A percentile compares a stretch with the other conserved stretches of the same genome.
These are phyloP conservation scores for Aegypius monachus DNA, from an alignment of 2,113 vertebrate species.

Conservation along the genomic window DNA sequence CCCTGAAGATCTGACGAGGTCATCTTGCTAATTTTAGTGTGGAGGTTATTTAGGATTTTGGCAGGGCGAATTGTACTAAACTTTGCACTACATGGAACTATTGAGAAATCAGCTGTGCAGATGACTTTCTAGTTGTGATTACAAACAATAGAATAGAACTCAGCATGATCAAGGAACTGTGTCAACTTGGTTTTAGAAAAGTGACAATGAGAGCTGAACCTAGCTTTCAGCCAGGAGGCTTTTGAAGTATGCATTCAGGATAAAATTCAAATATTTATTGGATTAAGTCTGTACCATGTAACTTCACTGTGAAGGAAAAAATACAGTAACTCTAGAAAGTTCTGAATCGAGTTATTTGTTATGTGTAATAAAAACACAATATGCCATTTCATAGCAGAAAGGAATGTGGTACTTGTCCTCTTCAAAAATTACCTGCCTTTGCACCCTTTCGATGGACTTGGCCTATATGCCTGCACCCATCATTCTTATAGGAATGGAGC, in stretches of 20 bases:
- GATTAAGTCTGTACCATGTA: not conserved
- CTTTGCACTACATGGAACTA: not conserved
- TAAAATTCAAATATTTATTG: not conserved
- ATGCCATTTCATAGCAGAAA: not conserved
- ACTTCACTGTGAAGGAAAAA: not conserved
- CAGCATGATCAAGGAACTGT: not conserved
- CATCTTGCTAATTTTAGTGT: constrained; percentile 28
- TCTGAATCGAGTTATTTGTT: not conserved
- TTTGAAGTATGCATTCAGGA: not conserved
- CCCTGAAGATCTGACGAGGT: not conserved
- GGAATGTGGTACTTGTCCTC: not conserved
- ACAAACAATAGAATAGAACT: not conserved
- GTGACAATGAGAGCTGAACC: not conserved
- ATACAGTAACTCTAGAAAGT: not conserved
- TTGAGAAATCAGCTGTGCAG: not conserved
- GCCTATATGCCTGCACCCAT: not conserved
- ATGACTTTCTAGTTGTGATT: not conserved
- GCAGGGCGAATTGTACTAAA: not conserved
- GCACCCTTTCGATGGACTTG: not conserved
- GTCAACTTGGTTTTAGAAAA: not conserved
- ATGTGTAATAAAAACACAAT: not conserved
- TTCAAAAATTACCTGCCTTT: not conserved
- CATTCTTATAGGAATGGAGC: not conserved
- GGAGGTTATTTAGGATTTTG: not conserved
- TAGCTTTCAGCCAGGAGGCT: not conserved